Base-by-base conservation (phyloP, 2,797 vertebrate species). In the Silurus lanzhouensis region DNA sequence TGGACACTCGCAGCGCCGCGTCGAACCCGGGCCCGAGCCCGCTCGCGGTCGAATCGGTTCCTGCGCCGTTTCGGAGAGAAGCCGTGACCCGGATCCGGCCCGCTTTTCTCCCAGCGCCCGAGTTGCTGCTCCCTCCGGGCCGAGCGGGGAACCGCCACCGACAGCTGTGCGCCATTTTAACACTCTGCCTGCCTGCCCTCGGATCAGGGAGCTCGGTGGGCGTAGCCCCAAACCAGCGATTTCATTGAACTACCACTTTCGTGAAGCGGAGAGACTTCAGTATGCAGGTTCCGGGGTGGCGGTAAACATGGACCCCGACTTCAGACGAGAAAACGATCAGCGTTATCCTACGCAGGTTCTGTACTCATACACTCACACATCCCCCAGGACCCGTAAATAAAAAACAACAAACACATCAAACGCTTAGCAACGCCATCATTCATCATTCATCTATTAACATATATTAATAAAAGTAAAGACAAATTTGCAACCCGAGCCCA, bases 81-180 rank as follows among this genome's bases (percentile, higher is more conserved):
- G 96, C 96, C 89, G 95, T 95, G 90, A 97, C 94, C 92, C 96
- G 94, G 88, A 94, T 91, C 87, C 96, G 96, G 94, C 96, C 95
- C 93, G 95, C 94, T 95, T 94, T 95, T 93, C 94, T 96, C 94
- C 95, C 95, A 94, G 94, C 95, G 95, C 94, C 97, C 96, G 94
- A 97, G 94, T 94, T 95, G 94, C 94, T 96, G 94, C 97, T 97
- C 95, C 97, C 97, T 96, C 97, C 97, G 96, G 98, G 98, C 95
- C 98, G 97, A 96, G 97, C 97, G 91, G 98, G 98, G 97, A 99
- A 99, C 95, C 98, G 98, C 97, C 97, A 99, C 97, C 98, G 97
- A 98, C 97, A 98, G 97, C 97, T 99, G 97, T 99, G 97, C 98
- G 98, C 98, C 97, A 99, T 99, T 98, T 99, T 97, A 98, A 98